phyloP scores from a whole-genome alignment of 2,113 vertebrate species.

The Bolborhynchus lineola region DNA sequence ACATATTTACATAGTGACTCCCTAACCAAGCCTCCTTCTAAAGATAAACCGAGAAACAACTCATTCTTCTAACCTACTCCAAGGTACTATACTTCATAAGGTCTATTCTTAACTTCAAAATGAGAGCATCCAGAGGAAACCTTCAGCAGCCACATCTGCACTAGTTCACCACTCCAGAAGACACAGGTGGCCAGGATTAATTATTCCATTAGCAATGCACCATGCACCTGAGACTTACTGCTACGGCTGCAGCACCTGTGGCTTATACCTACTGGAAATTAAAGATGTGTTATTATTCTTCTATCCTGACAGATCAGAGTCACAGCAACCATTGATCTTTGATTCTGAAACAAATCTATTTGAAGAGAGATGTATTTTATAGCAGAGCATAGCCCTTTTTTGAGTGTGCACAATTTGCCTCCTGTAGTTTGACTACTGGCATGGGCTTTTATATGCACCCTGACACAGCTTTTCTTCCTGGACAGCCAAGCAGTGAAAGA shows the following conservation, averaged over 20 bases:
- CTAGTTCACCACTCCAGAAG: neutral
- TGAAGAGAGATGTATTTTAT: neutral
- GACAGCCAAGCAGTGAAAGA: neutral
- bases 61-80: neutral
- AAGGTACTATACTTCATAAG: neutral
- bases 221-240: neutral
- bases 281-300: neutral
- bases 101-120: neutral
- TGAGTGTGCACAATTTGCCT: neutral
- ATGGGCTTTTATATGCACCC: neutral
- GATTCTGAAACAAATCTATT: neutral
- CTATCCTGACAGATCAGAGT: neutral
- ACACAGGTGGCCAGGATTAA: neutral
- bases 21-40: neutral
- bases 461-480: neutral
- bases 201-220: neutral
- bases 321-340: neutral
- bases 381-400: neutral
- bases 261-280: neutral
- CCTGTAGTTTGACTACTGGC: neutral
- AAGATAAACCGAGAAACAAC: neutral
- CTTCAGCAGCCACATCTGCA: neutral
- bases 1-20: rapidly evolving
- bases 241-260: neutral
- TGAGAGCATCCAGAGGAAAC: rapidly evolving